These are phyloP conservation scores for Drosophila trapezifrons DNA, from an alignment of 1,140 invertebrate species.

Conservation along the genomic window DNA sequence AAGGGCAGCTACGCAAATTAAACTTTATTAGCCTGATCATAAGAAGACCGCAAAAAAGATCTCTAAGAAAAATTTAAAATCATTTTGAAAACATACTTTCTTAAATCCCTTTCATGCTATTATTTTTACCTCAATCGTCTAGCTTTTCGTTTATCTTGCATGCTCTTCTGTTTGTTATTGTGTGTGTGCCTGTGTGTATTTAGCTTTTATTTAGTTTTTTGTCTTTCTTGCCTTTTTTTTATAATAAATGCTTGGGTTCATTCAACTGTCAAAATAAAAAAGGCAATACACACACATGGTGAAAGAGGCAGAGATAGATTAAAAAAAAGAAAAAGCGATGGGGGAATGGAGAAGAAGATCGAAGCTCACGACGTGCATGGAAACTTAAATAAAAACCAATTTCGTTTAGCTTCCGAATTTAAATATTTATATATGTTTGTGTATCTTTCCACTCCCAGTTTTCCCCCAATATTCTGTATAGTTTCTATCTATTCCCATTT, in stretches of 20 bases:
- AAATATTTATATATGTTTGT: constrained; percentile 8
- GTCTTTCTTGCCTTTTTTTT: constrained; percentile 12
- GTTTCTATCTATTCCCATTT: constrained; percentile 17
- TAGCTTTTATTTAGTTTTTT: constrained; percentile 53
- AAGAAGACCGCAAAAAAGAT: too few relatives aligned
- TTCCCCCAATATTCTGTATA: constrained; percentile 7
- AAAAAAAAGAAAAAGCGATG: constrained; percentile 21
- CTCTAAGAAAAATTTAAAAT: too few relatives aligned
- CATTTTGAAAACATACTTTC: too few relatives aligned
- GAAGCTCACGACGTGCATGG: constrained; percentile 48
- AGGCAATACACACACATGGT: constrained; percentile 42
- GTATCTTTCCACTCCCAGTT: constrained; percentile 2
- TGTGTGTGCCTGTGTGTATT: constrained; percentile 26
- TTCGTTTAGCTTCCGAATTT: constrained; percentile 14
- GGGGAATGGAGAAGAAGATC: constrained; percentile 21
- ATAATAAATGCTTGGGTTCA: constrained; percentile 52
- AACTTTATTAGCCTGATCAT: too few relatives aligned
- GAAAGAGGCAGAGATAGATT: constrained; percentile 21
- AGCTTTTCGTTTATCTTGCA: constrained; percentile 40
- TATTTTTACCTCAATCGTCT: constrained; percentile 5
- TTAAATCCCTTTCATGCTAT: not conserved
- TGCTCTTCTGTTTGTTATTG: constrained; percentile 36
- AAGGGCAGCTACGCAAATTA: too few relatives aligned
- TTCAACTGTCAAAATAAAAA: constrained; percentile 72
- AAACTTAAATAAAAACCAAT: constrained; percentile 40